Percentiles rank a stretch among this genome's conserved stretches.
Conservation (phyloP, 2,113 vertebrate species). For the Platichthys stellatus region DNA sequence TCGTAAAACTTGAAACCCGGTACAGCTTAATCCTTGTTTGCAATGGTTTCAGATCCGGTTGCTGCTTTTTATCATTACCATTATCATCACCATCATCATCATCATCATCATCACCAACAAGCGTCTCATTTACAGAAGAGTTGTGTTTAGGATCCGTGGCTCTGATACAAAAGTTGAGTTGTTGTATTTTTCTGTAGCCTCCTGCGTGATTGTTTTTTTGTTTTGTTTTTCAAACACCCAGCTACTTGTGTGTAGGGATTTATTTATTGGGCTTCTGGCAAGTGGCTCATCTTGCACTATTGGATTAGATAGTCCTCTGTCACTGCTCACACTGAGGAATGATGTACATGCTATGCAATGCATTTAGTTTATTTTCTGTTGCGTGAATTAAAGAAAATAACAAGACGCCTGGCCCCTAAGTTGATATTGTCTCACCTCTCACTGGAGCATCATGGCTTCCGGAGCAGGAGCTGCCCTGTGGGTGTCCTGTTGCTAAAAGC, state of each 20-base stretch:
- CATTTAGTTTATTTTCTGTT: conserved; percentile 62
- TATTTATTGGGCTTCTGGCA: conserved; percentile 54
- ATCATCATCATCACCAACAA: not conserved
- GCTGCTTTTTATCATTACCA: conserved; percentile 7
- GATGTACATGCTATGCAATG: conserved; percentile 68
- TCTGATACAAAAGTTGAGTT: conserved; percentile 46
- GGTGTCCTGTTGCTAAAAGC: not conserved
- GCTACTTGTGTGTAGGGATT: conserved; percentile 50
- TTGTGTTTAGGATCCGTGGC: conserved; percentile 14
- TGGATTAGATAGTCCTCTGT: conserved; percentile 32
- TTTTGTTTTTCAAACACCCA: conserved; percentile 19
- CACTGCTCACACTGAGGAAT: conserved; percentile 46
- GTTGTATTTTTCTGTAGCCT: conserved; percentile 28
- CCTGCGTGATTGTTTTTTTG: conserved; percentile 50
- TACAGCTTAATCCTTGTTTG: conserved; percentile 41
- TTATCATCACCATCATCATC: not conserved
- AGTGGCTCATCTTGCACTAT: conserved; percentile 39
- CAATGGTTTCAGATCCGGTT: conserved; percentile 40
- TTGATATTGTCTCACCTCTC: not conserved
- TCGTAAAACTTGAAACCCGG: conserved; percentile 54
- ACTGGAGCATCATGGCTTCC: not conserved
- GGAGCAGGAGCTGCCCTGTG: not conserved
- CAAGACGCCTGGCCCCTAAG: not conserved
- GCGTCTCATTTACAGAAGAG: conserved; percentile 30
- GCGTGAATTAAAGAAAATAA: conserved; percentile 58